Conservation (phyloP, 2,113 vertebrate species). For the Tautogolabrus adspersus region DNA sequence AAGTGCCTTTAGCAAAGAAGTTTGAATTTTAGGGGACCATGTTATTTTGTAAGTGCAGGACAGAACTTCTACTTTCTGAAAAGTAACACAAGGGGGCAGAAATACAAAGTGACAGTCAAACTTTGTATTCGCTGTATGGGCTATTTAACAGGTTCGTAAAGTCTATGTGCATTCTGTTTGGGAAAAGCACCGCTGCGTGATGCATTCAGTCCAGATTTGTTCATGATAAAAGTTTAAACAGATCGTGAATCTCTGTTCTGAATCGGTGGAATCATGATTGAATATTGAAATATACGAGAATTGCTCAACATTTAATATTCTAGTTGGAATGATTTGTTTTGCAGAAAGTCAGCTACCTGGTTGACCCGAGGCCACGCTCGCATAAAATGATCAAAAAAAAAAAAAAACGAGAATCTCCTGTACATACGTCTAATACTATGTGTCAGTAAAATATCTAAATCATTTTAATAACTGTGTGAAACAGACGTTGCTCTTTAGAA, state of each 20-base stretch:
- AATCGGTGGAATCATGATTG: slow-evolving; percentile 15
- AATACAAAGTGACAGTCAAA: neutral
- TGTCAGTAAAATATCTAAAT: slow-evolving; percentile 82
- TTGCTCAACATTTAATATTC: neutral
- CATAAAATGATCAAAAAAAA: slow-evolving; percentile 69
- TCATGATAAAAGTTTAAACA: neutral
- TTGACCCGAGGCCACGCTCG: slow-evolving; percentile 5
- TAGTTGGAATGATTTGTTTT: neutral
- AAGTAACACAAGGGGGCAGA: neutral
- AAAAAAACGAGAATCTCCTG: slow-evolving; percentile 26
- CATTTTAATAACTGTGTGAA: slow-evolving; percentile 73
- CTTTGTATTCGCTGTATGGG: neutral
- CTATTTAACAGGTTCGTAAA: neutral
- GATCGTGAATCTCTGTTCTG: no score
- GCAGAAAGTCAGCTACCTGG: neutral
- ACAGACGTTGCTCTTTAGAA: slow-evolving; percentile 81
- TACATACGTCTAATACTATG: slow-evolving; percentile 47
- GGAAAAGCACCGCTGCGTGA: neutral
- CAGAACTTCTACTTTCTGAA: neutral
- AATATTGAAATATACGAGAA: neutral
- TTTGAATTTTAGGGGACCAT: neutral
- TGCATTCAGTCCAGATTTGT: neutral
- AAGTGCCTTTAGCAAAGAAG: slow-evolving; percentile 29
- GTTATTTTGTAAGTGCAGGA: slow-evolving; percentile 5
- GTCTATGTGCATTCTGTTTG: slow-evolving; percentile 8